phyloP scores from a whole-genome alignment of 2,797 vertebrate genomes.

The Moxostoma hubbsi region DNA sequence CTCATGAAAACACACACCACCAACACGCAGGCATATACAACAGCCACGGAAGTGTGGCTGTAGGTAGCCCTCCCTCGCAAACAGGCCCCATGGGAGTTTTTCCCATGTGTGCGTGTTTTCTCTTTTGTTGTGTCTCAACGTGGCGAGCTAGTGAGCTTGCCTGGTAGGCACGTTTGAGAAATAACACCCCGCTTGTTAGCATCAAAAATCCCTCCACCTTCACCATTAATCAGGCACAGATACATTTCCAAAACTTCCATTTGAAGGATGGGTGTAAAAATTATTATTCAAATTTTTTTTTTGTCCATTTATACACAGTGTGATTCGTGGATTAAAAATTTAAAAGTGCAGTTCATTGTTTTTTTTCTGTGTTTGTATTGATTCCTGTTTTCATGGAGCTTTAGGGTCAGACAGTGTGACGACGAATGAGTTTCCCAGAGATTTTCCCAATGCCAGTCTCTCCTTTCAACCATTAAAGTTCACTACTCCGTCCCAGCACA shows the following conservation, averaged over 20 bases:
- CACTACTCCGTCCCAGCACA: slow-evolving; percentile 31
- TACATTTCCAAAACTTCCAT: slow-evolving; percentile 65
- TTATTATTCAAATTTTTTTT: slow-evolving; percentile 52
- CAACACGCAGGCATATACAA: slow-evolving; percentile 33
- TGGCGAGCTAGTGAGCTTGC: slow-evolving; percentile 20
- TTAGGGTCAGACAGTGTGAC: slow-evolving; percentile 39
- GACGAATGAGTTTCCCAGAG: slow-evolving; percentile 62
- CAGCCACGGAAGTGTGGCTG: slow-evolving; percentile 27
- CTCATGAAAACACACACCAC: slow-evolving; percentile 37
- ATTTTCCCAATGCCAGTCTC: slow-evolving; percentile 37
- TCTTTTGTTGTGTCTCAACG: slow-evolving; percentile 33
- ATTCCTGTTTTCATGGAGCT: slow-evolving; percentile 44
- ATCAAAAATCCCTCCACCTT: slow-evolving; percentile 70
- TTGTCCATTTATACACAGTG: slow-evolving; percentile 46
- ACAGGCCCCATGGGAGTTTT: slow-evolving; percentile 69
- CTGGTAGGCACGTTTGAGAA: slow-evolving; percentile 38
- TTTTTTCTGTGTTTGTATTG: slow-evolving; percentile 42
- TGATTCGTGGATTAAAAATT: slow-evolving; percentile 65
- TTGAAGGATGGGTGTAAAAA: slow-evolving; percentile 76
- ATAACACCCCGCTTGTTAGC: slow-evolving; percentile 75
- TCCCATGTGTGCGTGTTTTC: slow-evolving; percentile 60
- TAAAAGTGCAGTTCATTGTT: slow-evolving; percentile 64
- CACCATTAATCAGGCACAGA: slow-evolving; percentile 80
- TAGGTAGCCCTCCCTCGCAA: slow-evolving; percentile 55
- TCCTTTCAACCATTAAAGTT: slow-evolving; percentile 48